Evolutionary conservation across 64 coral and sea anemone genomes (phyloP).

Genomic region (Cladopsammia gracilis): DNA sequence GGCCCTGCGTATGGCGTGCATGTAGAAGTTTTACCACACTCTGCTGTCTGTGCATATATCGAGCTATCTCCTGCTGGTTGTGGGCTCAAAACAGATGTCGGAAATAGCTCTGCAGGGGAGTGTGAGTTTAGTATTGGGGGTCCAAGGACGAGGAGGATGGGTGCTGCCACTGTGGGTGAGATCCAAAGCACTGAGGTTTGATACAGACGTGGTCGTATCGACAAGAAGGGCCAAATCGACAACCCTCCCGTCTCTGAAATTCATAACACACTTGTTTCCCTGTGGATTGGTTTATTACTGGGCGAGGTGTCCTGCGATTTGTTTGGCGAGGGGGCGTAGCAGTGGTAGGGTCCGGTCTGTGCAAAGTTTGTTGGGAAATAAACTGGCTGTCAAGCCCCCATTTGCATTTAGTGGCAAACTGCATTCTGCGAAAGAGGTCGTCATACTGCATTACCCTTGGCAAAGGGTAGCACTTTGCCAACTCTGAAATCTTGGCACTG

Average conservation of each 20-base stretch:
- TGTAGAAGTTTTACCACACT: not conserved
- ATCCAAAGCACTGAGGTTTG: slow-evolving; percentile 41
- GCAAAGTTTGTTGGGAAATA: slow-evolving; percentile 29
- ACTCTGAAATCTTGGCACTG: slow-evolving; percentile 54
- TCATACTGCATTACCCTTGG: slow-evolving; percentile 51
- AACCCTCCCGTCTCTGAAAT: slow-evolving; percentile 22
- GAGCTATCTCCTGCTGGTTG: slow-evolving; percentile 32
- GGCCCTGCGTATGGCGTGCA: slow-evolving; percentile 3
- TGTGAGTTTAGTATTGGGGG: slow-evolving; percentile 43
- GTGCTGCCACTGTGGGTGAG: slow-evolving; percentile 37
- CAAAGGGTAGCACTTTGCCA: slow-evolving; percentile 38
- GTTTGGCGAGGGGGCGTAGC: slow-evolving; percentile 1
- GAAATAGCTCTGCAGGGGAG: slow-evolving; percentile 37
- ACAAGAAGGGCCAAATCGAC: slow-evolving; percentile 30
- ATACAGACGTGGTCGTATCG: slow-evolving; percentile 25
- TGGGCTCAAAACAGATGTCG: not conserved
- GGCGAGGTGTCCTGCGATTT: slow-evolving; percentile 23
- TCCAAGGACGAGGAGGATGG: not conserved
- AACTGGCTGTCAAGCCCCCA: slow-evolving; percentile 60
- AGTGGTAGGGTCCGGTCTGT: slow-evolving; percentile 14
- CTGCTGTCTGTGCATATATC: slow-evolving; percentile 14
- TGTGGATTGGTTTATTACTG: slow-evolving; percentile 44
- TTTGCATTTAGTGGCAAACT: slow-evolving; percentile 51
- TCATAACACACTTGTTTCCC: slow-evolving; percentile 66
- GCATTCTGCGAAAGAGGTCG: slow-evolving; percentile 14